Percentiles rank a stretch among this genome's conserved stretches.
phyloP scores from a whole-genome alignment of 2,797 vertebrate species.

The Parambassis ranga region DNA sequence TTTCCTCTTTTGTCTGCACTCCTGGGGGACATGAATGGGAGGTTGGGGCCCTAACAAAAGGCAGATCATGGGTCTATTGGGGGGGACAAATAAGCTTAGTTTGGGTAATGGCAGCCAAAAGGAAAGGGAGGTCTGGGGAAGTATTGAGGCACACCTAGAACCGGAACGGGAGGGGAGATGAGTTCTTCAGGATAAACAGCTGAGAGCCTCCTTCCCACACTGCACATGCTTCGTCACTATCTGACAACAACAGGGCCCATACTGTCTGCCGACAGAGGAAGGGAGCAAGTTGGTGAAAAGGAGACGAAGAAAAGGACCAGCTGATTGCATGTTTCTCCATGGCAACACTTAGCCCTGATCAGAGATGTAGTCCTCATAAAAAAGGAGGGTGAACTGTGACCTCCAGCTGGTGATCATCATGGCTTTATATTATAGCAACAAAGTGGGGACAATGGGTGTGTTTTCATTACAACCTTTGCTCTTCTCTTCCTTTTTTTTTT shows the following conservation, averaged over 20 bases:
- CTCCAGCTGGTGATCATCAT: slow-evolving; percentile 16
- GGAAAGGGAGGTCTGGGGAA: slow-evolving; percentile 67
- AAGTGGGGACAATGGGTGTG: neutral
- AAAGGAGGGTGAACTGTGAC: slow-evolving; percentile 28
- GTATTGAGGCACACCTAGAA: slow-evolving; percentile 72
- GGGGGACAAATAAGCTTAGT: slow-evolving; percentile 81
- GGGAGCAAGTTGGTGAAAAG: slow-evolving; percentile 8
- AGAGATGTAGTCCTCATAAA: slow-evolving; percentile 17
- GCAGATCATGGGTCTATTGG: slow-evolving; percentile 79
- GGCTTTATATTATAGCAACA: neutral
- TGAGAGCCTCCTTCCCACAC: slow-evolving; percentile 69
- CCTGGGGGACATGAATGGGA: slow-evolving; percentile 72
- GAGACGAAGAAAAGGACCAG: slow-evolving; percentile 34
- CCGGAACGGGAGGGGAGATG: slow-evolving; percentile 64
- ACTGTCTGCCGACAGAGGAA: slow-evolving; percentile 26
- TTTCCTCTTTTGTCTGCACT: slow-evolving; percentile 77
- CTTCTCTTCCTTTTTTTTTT: too few relatives aligned
- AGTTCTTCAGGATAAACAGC: slow-evolving; percentile 61
- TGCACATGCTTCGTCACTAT: slow-evolving; percentile 62
- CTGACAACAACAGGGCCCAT: slow-evolving; percentile 44
- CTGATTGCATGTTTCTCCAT: slow-evolving; percentile 56
- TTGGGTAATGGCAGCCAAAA: slow-evolving; percentile 74
- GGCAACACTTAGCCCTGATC: slow-evolving; percentile 30
- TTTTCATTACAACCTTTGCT: too few relatives aligned
- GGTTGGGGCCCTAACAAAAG: slow-evolving; percentile 77